Conservation (phyloP, 2,797 vertebrate species). For the Scyliorhinus canicula region DNA sequence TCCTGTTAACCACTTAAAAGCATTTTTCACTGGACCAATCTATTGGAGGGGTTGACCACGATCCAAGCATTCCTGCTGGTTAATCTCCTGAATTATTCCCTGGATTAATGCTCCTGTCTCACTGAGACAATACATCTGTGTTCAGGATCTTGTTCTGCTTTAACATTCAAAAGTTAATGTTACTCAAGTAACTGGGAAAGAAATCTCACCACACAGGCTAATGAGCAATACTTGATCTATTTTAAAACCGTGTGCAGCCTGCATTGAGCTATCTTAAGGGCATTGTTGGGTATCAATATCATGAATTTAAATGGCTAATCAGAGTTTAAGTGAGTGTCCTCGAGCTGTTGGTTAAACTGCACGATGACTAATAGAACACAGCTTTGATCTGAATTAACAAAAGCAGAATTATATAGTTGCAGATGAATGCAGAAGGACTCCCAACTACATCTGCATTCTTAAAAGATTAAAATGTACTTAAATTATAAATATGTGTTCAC, state of each 20-base stretch:
- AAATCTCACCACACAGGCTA: not conserved
- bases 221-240: not conserved
- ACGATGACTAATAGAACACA: not conserved
- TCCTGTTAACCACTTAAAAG: not conserved
- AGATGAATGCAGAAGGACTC: not conserved
- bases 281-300: not conserved
- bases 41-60: not conserved
- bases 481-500: not conserved
- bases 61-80: not conserved
- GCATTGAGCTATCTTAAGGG: not conserved
- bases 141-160: not conserved
- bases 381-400: not conserved
- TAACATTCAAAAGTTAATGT: not conserved
- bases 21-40: not conserved
- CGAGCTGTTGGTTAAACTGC: not conserved
- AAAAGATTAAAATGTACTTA: not conserved
- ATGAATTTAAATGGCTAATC: not conserved
- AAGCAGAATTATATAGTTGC: not conserved
- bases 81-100: not conserved
- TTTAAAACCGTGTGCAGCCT: not conserved
- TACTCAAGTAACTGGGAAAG: not conserved
- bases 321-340: not conserved
- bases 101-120: not conserved
- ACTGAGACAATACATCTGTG: not conserved
- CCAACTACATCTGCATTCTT: not conserved